Evolutionary conservation across 2,888 invertebrate species (phyloP).

Genomic region (Mythimna albipuncta): DNA sequence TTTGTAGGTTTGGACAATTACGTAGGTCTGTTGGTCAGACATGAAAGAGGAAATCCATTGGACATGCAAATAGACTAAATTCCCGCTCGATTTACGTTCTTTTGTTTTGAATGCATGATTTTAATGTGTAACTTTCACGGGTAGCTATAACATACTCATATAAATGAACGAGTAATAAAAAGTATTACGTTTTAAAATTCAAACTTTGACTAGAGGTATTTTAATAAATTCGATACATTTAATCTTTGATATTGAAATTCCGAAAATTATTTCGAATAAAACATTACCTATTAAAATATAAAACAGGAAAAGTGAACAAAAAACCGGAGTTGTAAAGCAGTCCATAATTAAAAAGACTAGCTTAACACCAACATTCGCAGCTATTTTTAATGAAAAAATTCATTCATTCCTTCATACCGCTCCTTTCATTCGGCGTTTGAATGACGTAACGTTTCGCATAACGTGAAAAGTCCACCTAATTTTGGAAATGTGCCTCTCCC

Average conservation of each 20-base stretch:
- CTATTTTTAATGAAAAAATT: conserved; percentile 47
- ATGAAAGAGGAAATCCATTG: conserved; percentile 51
- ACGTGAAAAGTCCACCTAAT: conserved; percentile 50
- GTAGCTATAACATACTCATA: conserved; percentile 1
- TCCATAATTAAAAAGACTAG: conserved; percentile 51
- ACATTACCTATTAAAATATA: not conserved
- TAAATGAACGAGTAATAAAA: not conserved
- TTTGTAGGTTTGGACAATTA: conserved; percentile 62
- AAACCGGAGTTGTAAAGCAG: conserved; percentile 13
- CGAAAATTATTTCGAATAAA: conserved; percentile 2
- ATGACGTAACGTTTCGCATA: conserved; percentile 51
- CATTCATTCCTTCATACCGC: conserved; percentile 41
- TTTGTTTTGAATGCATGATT: conserved; percentile 33
- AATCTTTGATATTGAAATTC: not conserved
- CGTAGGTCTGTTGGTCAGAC: conserved; percentile 49
- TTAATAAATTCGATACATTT: not conserved
- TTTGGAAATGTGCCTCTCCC: conserved; percentile 48
- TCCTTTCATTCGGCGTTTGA: conserved; percentile 49
- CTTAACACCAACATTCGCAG: conserved; percentile 24
- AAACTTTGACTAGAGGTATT: not conserved
- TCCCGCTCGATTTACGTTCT: conserved; percentile 24
- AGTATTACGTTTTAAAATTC: not conserved
- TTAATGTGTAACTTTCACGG: conserved; percentile 7
- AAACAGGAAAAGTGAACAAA: conserved; percentile 20
- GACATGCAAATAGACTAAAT: conserved; percentile 53